Evolutionary conservation across 2,797 vertebrate genomes (phyloP).

Genomic region (Pseudochirops corinnae): DNA sequence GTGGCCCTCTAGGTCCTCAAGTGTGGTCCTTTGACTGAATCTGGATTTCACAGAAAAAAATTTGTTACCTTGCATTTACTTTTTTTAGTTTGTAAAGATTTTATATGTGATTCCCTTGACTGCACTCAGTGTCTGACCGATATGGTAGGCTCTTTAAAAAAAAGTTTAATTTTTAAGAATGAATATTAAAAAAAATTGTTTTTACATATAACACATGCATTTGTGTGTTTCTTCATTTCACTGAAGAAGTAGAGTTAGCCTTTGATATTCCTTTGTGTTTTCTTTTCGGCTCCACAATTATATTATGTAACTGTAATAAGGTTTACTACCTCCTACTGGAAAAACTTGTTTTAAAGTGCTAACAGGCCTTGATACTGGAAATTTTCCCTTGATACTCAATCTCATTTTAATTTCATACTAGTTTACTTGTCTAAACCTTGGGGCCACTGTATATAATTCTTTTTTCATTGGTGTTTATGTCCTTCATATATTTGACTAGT

Average conservation of each 20-base stretch:
- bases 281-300: background rate
- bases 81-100: background rate
- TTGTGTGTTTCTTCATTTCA: background rate
- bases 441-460: background rate
- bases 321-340: background rate
- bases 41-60: too few relatives aligned
- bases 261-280: background rate
- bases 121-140: background rate
- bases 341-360: constrained; percentile 9
- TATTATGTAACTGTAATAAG: background rate
- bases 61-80: background rate
- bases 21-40: too few relatives aligned
- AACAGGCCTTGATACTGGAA: background rate
- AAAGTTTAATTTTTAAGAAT: too few relatives aligned
- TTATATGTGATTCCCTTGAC: background rate
- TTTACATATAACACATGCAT: background rate
- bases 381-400: constrained; percentile 36
- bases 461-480: background rate
- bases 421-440: background rate
- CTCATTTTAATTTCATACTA: constrained; percentile 9
- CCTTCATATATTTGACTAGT: background rate
- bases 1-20: too few relatives aligned
- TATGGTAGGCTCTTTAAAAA: background rate
- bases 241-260: background rate
- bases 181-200: too few relatives aligned